Evolutionary conservation across 2,113 vertebrate genomes (phyloP).

Genomic region (Steatornis caripensis): DNA sequence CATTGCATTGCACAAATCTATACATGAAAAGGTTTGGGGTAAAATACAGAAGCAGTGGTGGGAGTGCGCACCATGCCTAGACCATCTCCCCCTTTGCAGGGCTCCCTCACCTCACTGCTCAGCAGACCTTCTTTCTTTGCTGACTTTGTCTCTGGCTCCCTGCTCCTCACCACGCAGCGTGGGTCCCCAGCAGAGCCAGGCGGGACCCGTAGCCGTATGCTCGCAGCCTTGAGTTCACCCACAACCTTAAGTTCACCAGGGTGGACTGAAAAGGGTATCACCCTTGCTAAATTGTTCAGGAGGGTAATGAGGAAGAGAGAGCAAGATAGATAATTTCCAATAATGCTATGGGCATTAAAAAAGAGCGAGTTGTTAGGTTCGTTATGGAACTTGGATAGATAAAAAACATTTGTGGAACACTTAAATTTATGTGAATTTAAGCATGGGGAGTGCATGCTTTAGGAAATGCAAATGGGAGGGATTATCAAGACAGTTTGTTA

Average conservation of each 20-base stretch:
- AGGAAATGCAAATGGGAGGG: neutral
- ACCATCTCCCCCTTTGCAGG: neutral
- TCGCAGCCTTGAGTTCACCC: neutral
- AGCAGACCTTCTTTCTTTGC: neutral
- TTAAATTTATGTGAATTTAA: neutral
- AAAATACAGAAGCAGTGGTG: neutral
- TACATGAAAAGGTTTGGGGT: neutral
- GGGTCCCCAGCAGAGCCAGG: fast-evolving
- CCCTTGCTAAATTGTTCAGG: neutral
- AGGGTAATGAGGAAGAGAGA: neutral
- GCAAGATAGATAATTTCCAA: no score
- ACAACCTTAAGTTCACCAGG: neutral
- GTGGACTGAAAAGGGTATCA: neutral
- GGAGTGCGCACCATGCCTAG: neutral
- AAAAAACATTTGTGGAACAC: neutral
- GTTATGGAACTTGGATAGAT: neutral
- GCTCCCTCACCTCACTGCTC: neutral
- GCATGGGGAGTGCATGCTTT: neutral
- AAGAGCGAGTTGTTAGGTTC: neutral
- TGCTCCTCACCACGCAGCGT: fast-evolving
- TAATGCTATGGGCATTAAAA: neutral
- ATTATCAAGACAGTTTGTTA: neutral
- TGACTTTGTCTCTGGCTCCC: neutral
- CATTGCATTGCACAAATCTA: neutral
- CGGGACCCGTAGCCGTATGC: neutral